Evolutionary conservation across 2,113 vertebrate species (phyloP), one percentile per base, ranked within the genome.

Genomic region (Aegypius monachus): DNA sequence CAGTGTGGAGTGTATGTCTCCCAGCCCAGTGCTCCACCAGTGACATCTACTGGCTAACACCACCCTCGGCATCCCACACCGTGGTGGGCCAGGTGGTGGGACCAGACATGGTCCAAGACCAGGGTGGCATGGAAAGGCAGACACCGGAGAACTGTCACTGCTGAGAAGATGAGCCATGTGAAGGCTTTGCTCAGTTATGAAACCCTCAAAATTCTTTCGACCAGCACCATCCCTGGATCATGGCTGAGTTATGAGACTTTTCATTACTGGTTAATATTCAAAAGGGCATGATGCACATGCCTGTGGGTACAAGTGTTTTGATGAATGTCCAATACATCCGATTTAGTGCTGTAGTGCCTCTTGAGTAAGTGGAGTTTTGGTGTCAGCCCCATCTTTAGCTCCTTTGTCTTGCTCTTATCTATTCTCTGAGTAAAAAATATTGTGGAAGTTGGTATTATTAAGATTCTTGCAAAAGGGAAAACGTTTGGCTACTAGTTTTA

Each of bases 31-130:
- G 94, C 86, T 95, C 73, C 96, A 75, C 66, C 91, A 93, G 86
- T 97, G 95, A 97, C 97, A 95, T 80, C 94, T 95, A 4, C 96
- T 82, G 95, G 96, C 25, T 87, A 63, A 9, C 21, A 27, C 11
- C 82, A 73, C 92, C n/a, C 23, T 34, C 2, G 22, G 59, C 67
- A 45, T 56, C 36, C 43, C 61, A 21, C 40, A 5, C 0, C 2
- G 12, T 8, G 58, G 32, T 43, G 85, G 75, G 53, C 23, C 0
- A 1, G 31, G 9, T 27, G 50, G 45, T 50, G 65, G 26, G 36
- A 59, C 22, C 6, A 2, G 47, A 4, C 26, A 0, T 1, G 25
- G 53, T 11, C 58, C 50, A 20, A 59, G 45, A 25, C 4, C 26
- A 21, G 9, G 8, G 13, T 19, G 25, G 7, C 16, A 38, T 38